phyloP scores from a whole-genome alignment of 2,113 vertebrate genomes.

The Apeltes quadracus region DNA sequence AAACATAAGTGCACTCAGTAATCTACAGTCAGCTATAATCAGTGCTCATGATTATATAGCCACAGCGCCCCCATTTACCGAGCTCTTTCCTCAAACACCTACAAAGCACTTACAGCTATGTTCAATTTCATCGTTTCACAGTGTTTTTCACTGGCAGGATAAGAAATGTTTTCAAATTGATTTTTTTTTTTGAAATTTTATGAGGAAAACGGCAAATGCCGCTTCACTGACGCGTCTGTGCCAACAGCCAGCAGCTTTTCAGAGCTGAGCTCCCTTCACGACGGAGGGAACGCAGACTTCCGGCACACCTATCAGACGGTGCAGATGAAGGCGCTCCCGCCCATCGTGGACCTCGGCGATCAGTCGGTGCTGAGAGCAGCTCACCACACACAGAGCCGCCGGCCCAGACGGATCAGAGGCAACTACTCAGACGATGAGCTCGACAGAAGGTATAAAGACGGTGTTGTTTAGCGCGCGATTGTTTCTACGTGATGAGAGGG shows the following conservation, averaged over 20 bases:
- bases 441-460: slow-evolving; percentile 66
- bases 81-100: not conserved
- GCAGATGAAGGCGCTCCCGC: slow-evolving; percentile 88
- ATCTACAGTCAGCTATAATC: slow-evolving; percentile 2
- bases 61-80: not conserved
- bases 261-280: slow-evolving; percentile 95
- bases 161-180: not conserved
- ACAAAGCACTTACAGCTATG: not conserved
- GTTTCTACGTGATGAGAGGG: not conserved
- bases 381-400: slow-evolving; percentile 72
- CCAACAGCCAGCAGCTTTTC: slow-evolving; percentile 90
- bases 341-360: slow-evolving; percentile 83
- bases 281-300: slow-evolving; percentile 86
- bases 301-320: slow-evolving; percentile 88
- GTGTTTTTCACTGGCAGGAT: not conserved
- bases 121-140: not conserved
- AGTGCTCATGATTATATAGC: slow-evolving; percentile 9
- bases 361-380: slow-evolving; percentile 80
- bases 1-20: not conserved
- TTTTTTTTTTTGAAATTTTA: too few species aligned
- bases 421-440: slow-evolving; percentile 74
- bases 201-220: not conserved
- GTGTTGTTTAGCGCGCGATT: not conserved
- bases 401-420: slow-evolving; percentile 75
- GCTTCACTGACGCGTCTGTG: slow-evolving; percentile 21